These are phyloP conservation scores for Tinamus guttatus DNA, from an alignment of 2,113 vertebrate genomes.

Conservation along the genomic window DNA sequence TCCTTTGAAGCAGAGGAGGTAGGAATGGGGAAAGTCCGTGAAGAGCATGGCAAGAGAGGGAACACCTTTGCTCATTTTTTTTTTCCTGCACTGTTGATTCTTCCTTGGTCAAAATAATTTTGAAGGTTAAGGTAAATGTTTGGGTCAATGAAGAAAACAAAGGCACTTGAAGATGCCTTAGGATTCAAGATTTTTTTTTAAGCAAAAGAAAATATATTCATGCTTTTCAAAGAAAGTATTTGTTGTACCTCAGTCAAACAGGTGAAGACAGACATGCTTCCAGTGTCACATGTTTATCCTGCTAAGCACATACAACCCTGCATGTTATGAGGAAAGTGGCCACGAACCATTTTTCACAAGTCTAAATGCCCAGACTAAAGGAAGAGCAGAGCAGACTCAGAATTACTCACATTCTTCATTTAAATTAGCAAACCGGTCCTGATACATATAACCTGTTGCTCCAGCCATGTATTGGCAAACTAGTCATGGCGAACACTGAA, in stretches of 20 bases:
- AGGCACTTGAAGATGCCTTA: neutral
- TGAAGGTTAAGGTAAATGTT: neutral
- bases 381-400: neutral
- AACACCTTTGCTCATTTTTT: neutral
- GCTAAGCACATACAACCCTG: neutral
- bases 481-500: neutral
- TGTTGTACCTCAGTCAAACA: neutral
- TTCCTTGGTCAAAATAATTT: neutral
- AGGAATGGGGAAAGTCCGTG: neutral
- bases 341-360: neutral
- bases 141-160: neutral
- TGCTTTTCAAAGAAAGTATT: neutral
- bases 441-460: neutral
- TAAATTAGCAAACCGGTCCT: neutral
- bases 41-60: neutral
- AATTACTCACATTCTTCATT: neutral
- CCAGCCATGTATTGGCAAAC: neutral
- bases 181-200: neutral
- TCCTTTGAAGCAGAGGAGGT: constrained; percentile 41
- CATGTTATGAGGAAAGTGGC: neutral
- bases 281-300: neutral
- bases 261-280: neutral
- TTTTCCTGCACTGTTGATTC: neutral
- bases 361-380: neutral
- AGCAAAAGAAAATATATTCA: neutral